A percentile compares a stretch with the other conserved stretches of the same genome.
Conservation (phyloP, 2,113 vertebrate genomes). For the Dipodomys stephensi region DNA sequence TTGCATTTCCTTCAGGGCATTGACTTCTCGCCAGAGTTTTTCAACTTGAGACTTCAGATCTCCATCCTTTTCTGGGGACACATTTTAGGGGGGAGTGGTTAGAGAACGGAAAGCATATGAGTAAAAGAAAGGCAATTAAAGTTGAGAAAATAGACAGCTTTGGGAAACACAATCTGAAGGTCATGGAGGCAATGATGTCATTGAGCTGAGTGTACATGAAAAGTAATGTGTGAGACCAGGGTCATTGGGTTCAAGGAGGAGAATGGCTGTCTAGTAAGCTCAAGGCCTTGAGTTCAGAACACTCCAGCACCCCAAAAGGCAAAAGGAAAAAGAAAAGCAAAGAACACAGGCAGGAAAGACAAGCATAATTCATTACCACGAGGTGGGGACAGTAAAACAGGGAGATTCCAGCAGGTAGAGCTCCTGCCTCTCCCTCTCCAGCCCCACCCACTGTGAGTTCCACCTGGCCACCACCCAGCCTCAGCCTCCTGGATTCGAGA, state of each 20-base stretch:
- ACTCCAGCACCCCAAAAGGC: too few species aligned
- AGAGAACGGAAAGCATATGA: background rate
- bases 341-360: background rate
- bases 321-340: too few species aligned
- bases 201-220: background rate
- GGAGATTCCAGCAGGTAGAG: background rate
- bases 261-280: too few species aligned
- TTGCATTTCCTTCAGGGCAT: slow-evolving; percentile 97
- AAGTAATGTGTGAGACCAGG: background rate
- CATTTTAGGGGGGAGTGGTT: background rate
- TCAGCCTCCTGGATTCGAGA: background rate
- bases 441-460: too few species aligned
- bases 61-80: slow-evolving; percentile 88
- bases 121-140: slow-evolving; percentile 26
- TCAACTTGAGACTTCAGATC: slow-evolving; percentile 94
- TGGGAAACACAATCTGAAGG: background rate
- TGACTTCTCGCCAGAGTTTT: slow-evolving; percentile 96
- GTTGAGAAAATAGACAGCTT: background rate
- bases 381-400: too few species aligned
- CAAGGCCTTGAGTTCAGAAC: too few species aligned
- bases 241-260: too few species aligned
- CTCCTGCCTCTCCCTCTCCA: accelerated
- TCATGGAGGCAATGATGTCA: background rate
- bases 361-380: background rate
- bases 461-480: background rate